Evolutionary conservation across 1,140 invertebrate species (phyloP).

Genomic region (Homarus americanus): DNA sequence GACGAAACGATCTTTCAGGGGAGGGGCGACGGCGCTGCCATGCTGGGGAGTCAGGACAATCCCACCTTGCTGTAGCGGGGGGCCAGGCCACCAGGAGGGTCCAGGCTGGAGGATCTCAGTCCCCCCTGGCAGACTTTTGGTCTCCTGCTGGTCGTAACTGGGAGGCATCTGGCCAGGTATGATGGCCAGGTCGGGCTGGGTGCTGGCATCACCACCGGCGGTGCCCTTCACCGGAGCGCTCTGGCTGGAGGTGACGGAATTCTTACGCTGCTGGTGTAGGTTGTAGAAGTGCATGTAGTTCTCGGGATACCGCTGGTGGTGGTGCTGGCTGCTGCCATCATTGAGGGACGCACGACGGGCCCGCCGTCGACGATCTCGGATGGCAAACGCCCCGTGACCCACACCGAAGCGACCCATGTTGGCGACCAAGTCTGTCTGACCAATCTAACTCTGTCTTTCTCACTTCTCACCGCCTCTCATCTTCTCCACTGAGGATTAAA

Average conservation of each 20-base stretch:
- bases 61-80: conserved; percentile 52
- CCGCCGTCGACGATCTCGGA: conserved; percentile 26
- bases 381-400: conserved; percentile 48
- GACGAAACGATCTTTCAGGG: no score
- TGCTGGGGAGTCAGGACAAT: neutral
- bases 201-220: neutral
- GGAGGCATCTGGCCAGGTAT: conserved; percentile 47
- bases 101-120: conserved; percentile 1
- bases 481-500: no score
- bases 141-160: neutral
- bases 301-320: neutral
- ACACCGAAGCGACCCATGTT: conserved; percentile 50
- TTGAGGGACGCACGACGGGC: neutral
- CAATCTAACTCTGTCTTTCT: no score
- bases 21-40: no score
- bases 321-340: neutral
- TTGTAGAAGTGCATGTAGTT: conserved; percentile 40
- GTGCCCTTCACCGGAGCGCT: conserved; percentile 41
- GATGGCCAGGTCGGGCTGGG: neutral
- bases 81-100: conserved; percentile 52
- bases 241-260: conserved; percentile 25
- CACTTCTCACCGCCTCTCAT: no score
- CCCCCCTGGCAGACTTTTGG: neutral
- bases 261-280: conserved; percentile 32
- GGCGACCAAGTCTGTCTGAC: neutral